Evolutionary conservation across 2,888 invertebrate species (phyloP).

Genomic region (Anaspis maculata): DNA sequence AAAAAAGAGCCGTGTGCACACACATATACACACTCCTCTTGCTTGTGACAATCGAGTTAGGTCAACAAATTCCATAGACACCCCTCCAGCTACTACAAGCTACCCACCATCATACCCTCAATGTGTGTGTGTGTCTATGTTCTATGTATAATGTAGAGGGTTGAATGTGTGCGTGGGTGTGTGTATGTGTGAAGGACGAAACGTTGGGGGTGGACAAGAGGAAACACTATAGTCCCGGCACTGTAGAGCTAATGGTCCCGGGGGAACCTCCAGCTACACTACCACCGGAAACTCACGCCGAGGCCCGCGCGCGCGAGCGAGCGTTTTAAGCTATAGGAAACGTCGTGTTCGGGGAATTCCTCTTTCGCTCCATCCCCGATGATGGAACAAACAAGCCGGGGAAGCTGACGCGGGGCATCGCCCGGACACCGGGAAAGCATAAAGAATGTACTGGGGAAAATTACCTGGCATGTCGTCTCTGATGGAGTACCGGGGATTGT

Average conservation of each 20-base stretch:
- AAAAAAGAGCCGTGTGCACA: too few relatives aligned
- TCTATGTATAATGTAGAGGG: constrained; percentile 7
- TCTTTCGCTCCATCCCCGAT: too few relatives aligned
- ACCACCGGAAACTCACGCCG: constrained; percentile 8
- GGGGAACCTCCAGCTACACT: constrained; percentile 12
- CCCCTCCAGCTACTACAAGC: too few relatives aligned
- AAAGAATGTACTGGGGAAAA: constrained; percentile 3
- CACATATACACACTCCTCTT: too few relatives aligned
- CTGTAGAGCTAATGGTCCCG: constrained; percentile 22
- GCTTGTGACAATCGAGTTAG: constrained; percentile 5
- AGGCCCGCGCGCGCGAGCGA: too few relatives aligned
- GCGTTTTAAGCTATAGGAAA: too few relatives aligned
- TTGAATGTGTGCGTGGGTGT: too few relatives aligned
- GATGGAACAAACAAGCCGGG: too few relatives aligned
- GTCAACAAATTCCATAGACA: constrained; percentile 9
- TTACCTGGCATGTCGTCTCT: constrained; percentile 73
- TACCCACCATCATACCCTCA: too few relatives aligned
- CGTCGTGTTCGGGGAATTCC: constrained; percentile 15
- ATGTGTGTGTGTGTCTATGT: too few relatives aligned
- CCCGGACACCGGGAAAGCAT: too few relatives aligned
- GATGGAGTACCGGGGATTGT: constrained; percentile 77
- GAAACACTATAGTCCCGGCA: constrained; percentile 17
- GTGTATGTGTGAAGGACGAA: constrained; percentile 5
- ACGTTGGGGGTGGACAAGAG: constrained; percentile 9
- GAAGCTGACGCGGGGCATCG: too few relatives aligned